Conservation (phyloP, 2,113 vertebrate species). For the Catharus fuscescens region DNA sequence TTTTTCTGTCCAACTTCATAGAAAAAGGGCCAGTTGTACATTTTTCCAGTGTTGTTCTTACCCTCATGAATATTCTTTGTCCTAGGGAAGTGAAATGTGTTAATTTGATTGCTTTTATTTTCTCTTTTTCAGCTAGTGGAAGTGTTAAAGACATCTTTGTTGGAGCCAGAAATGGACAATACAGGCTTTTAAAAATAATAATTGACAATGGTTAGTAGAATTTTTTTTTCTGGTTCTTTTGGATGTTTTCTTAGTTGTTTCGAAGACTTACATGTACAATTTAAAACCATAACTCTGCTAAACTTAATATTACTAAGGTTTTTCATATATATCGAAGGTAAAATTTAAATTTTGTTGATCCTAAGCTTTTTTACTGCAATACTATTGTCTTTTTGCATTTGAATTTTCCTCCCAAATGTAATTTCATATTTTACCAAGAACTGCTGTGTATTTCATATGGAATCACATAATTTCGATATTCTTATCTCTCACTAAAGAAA, state of each 20-base stretch:
- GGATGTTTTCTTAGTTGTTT: not conserved
- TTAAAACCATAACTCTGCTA: not conserved
- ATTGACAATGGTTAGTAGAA: constrained; percentile 90
- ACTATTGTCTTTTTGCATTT: not conserved
- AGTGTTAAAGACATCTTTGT: constrained; percentile 91
- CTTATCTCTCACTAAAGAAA: not conserved
- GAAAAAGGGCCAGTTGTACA: not conserved
- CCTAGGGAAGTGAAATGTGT: not conserved
- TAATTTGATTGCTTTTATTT: constrained; percentile 28
- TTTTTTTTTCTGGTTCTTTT: not conserved
- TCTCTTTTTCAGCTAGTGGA: constrained; percentile 81
- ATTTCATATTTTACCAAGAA: not conserved
- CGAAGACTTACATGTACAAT: not conserved
- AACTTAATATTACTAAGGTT: not conserved
- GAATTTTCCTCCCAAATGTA: not conserved
- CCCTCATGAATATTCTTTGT: not conserved
- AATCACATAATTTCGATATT: too few species aligned
- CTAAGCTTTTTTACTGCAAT: not conserved
- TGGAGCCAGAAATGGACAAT: constrained; percentile 88
- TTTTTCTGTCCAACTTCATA: not conserved
- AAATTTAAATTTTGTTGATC: not conserved
- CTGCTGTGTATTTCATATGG: not conserved
- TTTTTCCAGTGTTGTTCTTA: not conserved
- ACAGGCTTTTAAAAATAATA: constrained; percentile 90
- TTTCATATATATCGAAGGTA: not conserved